Evolutionary conservation across 2,888 invertebrate genomes (phyloP).

Genomic region (Sphaeridia pumilis): DNA sequence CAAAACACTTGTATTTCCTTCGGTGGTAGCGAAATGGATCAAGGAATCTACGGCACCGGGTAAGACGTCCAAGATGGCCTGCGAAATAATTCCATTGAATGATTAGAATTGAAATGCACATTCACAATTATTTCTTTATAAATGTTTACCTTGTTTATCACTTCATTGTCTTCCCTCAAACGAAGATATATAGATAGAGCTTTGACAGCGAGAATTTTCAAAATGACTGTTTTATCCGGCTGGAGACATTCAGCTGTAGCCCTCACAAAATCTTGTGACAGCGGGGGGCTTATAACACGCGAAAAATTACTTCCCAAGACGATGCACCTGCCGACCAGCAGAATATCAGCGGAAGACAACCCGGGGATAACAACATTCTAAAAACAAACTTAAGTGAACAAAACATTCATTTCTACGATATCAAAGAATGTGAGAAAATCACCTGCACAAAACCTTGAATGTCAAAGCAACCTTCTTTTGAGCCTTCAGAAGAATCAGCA

Average conservation of each 20-base stretch:
- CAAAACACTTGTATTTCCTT: conserved; percentile 28
- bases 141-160: conserved; percentile 20
- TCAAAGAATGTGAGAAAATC: conserved; percentile 1
- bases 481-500: conserved; percentile 13
- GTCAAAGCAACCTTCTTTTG: conserved; percentile 21
- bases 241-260: conserved; percentile 30
- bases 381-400: background rate
- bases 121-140: background rate
- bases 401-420: background rate
- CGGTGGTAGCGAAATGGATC: conserved; percentile 30
- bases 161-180: conserved; percentile 24
- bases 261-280: conserved; percentile 32
- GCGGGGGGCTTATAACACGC: conserved; percentile 27
- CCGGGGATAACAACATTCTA: conserved; percentile 35
- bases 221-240: conserved; percentile 28
- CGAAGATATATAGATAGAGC: conserved; percentile 29
- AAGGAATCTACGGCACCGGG: conserved; percentile 29
- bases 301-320: conserved; percentile 35
- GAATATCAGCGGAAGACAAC: conserved; percentile 26
- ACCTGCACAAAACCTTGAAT: conserved; percentile 35
- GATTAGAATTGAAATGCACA: background rate
- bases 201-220: conserved; percentile 33
- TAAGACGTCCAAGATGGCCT: conserved; percentile 28
- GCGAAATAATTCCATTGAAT: conserved; percentile 4
- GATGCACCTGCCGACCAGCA: conserved; percentile 34